A percentile compares a stretch with the other conserved stretches of the same genome.
phyloP scores from a whole-genome alignment of 1,140 invertebrate genomes.

The Tetraneura akinire region DNA sequence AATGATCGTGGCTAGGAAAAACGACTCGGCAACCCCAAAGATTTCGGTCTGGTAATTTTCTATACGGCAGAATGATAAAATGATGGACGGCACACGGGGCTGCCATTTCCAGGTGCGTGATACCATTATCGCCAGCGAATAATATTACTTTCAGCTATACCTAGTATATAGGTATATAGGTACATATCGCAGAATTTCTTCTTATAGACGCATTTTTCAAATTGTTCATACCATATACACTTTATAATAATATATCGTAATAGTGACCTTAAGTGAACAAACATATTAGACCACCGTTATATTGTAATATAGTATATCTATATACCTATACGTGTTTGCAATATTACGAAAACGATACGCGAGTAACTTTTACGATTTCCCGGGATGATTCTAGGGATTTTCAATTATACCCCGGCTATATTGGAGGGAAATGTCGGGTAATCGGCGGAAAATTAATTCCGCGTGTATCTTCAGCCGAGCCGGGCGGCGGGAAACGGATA shows the following conservation, averaged over 20 bases:
- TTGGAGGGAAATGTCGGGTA: not conserved
- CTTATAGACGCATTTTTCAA: no score
- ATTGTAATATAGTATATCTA: not conserved
- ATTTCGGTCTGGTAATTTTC: no score
- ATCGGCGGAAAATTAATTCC: conserved; percentile 51
- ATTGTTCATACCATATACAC: no score
- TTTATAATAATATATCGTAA: no score
- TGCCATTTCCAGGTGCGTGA: not conserved
- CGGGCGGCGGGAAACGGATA: not conserved
- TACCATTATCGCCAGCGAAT: not conserved
- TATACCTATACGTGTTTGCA: not conserved
- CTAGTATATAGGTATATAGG: no score
- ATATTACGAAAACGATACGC: not conserved
- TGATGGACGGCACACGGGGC: no score
- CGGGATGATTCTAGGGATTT: conserved; percentile 16
- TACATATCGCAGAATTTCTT: no score
- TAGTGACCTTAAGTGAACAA: no score
- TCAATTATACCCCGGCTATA: conserved; percentile 18
- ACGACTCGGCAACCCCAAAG: no score
- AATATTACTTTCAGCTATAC: no score
- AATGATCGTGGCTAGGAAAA: not conserved
- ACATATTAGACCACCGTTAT: no score
- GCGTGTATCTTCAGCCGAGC: not conserved
- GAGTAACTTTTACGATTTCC: conserved; percentile 11
- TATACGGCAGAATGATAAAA: no score